Evolutionary conservation across 2,797 vertebrate species (phyloP).

Genomic region (Pygocentrus nattereri): DNA sequence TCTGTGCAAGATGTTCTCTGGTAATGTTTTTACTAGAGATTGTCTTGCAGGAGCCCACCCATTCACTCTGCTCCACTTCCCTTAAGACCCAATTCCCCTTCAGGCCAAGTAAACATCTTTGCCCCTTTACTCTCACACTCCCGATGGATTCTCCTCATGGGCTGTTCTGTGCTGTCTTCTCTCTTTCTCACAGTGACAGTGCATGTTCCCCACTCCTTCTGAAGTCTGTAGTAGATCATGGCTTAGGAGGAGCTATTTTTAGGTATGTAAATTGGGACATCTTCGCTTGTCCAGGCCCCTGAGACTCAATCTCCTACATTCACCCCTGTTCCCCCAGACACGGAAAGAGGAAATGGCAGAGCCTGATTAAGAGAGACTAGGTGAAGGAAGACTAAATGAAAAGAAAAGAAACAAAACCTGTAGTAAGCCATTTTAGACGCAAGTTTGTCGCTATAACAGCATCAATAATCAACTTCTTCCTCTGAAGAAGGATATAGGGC

Average conservation of each 20-base stretch:
- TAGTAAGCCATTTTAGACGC: not conserved
- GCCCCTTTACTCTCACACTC: not conserved
- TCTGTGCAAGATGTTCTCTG: not conserved
- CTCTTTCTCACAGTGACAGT: constrained; percentile 10
- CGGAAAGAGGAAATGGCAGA: not conserved
- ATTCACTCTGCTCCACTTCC: not conserved
- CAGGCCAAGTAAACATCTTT: constrained; percentile 18
- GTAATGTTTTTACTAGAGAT: not conserved
- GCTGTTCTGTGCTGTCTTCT: not conserved
- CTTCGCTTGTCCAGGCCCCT: constrained; percentile 55
- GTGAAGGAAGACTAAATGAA: not conserved
- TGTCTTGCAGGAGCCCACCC: not conserved
- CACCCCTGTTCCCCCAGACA: not conserved
- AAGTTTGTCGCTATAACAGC: not conserved
- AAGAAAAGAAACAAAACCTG: not conserved
- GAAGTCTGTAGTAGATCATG: constrained; percentile 48
- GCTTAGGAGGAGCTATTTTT: constrained; percentile 68
- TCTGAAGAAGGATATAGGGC: not conserved
- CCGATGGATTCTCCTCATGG: constrained; percentile 17
- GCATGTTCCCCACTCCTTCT: constrained; percentile 26
- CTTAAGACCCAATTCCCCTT: not conserved
- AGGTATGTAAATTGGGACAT: constrained; percentile 72
- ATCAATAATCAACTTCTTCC: not conserved
- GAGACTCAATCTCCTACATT: constrained; percentile 44
- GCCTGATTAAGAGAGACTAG: not conserved